Evolutionary conservation across 2,888 invertebrate genomes (phyloP).

Genomic region (Lasioglossum zephyrum): DNA sequence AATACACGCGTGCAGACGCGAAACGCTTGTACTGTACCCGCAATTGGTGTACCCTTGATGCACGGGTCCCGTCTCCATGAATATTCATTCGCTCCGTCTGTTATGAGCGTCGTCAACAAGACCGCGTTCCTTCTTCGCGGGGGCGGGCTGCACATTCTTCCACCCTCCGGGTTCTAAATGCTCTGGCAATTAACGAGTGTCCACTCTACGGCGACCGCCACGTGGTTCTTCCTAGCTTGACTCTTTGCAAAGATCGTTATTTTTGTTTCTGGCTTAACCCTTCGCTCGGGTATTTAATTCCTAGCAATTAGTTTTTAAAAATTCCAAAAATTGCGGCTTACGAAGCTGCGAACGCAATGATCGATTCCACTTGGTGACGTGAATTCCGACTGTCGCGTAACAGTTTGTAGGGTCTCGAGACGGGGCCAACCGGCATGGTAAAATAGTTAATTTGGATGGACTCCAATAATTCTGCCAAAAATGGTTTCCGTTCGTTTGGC

Average conservation of each 20-base stretch:
- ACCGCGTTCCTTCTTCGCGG: slow-evolving; percentile 14
- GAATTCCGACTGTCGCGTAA: background rate
- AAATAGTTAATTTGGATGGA: slow-evolving; percentile 52
- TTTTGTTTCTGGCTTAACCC: background rate
- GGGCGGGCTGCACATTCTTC: slow-evolving; percentile 11
- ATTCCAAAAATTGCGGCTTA: too few relatives aligned
- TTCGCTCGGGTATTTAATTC: background rate
- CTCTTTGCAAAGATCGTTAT: background rate
- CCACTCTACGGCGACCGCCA: background rate
- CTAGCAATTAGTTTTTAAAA: too few relatives aligned
- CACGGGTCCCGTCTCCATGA: slow-evolving; percentile 49
- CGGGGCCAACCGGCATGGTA: slow-evolving; percentile 19
- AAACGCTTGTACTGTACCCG: slow-evolving; percentile 44
- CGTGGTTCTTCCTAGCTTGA: background rate
- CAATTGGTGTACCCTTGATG: slow-evolving; percentile 54
- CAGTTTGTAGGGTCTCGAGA: slow-evolving; percentile 13
- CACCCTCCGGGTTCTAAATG: background rate
- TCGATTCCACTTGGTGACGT: background rate
- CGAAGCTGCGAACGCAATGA: background rate
- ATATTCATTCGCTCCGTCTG: slow-evolving; percentile 60
- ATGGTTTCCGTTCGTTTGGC: slow-evolving; percentile 44
- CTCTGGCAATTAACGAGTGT: background rate
- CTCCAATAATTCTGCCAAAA: slow-evolving; percentile 60
- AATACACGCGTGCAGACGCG: slow-evolving; percentile 51
- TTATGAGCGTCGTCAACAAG: slow-evolving; percentile 57